These are phyloP conservation scores for Idaea straminata DNA, from an alignment of 2,888 invertebrate species.

Conservation along the genomic window DNA sequence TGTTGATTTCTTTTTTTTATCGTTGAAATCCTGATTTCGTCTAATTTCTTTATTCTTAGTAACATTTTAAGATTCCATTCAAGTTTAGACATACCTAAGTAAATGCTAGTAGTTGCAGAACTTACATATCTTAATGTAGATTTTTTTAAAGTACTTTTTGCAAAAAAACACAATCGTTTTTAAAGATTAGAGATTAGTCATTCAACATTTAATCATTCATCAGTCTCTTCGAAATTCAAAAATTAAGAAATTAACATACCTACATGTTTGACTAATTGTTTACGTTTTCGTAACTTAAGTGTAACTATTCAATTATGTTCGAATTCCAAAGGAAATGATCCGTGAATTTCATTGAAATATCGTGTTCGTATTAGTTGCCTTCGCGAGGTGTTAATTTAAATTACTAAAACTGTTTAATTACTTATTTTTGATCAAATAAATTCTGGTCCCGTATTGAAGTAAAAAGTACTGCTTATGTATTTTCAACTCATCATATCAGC, in stretches of 20 bases:
- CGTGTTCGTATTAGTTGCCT: slow-evolving; percentile 13
- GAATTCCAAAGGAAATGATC: not conserved
- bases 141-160: too few relatives aligned
- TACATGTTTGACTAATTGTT: not conserved
- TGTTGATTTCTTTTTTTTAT: slow-evolving; percentile 15
- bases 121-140: not conserved
- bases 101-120: not conserved
- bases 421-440: too few relatives aligned
- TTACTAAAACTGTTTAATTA: not conserved
- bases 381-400: not conserved
- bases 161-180: not conserved
- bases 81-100: too few relatives aligned
- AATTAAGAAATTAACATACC: not conserved
- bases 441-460: too few relatives aligned
- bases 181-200: not conserved
- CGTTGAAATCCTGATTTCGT: not conserved
- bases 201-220: not conserved
- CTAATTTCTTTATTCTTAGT: not conserved
- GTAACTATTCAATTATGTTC: not conserved
- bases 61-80: not conserved
- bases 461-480: too few relatives aligned
- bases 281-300: not conserved
- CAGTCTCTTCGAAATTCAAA: not conserved
- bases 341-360: slow-evolving; percentile 10
- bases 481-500: too few relatives aligned